Conservation (phyloP, 2,888 invertebrate genomes). For the Rambutsinella grinnellia region DNA sequence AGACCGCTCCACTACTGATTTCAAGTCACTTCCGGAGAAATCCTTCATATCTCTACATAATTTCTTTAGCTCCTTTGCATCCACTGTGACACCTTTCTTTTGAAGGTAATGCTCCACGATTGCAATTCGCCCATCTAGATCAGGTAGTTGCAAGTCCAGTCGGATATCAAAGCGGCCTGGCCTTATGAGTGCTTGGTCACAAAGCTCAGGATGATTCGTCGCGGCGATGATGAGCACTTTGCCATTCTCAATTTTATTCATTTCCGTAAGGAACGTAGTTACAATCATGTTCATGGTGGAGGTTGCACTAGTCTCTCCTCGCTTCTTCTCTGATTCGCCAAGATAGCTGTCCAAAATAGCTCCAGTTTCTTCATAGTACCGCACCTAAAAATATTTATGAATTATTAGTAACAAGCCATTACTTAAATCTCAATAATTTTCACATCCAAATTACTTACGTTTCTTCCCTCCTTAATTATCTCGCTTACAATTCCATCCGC, state of each 20-base stretch:
- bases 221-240: slow-evolving; percentile 92
- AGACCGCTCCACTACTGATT: no score
- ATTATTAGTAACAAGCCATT: not conserved
- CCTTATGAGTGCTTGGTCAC: slow-evolving; percentile 89
- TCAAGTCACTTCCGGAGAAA: no score
- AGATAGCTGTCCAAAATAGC: slow-evolving; percentile 75
- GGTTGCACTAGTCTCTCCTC: slow-evolving; percentile 67
- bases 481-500: slow-evolving; percentile 89
- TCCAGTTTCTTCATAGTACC: not conserved
- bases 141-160: slow-evolving; percentile 85
- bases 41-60: no score
- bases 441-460: slow-evolving; percentile 84
- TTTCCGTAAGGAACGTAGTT: slow-evolving; percentile 87
- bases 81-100: no score
- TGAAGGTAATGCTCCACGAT: no score
- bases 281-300: slow-evolving; percentile 80
- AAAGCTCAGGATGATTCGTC: slow-evolving; percentile 90
- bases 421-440: not conserved
- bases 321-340: slow-evolving; percentile 91
- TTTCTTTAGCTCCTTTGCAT: no score
- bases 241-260: slow-evolving; percentile 89
- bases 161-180: slow-evolving; percentile 93
- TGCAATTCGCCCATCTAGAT: no score
- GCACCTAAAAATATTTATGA: no score
- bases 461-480: slow-evolving; percentile 80